Base-by-base conservation (phyloP, 2,113 vertebrate genomes). In the Anguilla japonica region DNA sequence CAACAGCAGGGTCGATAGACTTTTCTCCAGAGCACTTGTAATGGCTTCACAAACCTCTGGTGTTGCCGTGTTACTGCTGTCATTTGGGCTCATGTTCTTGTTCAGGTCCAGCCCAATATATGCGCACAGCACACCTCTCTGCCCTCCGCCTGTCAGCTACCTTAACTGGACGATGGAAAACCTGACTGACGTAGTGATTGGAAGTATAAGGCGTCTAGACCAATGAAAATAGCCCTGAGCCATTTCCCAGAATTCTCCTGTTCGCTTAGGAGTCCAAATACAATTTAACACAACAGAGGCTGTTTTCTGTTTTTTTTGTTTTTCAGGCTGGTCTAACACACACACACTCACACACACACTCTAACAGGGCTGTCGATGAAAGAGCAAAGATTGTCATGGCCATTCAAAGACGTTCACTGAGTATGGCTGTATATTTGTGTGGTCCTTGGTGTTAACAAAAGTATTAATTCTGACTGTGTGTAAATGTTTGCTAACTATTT, bases 391-490 rank as follows among this genome's bases (percentile, higher is more conserved):
- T 82, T 85, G 87, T 83, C 50, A 57, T 40, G 11, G 20, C 57
- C 46, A 83, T 80, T 20, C 87, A 79, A 80, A 85, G n/a, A 14
- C 13, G 40, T 2, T 22, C 46, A 85, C 43, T 56, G 46, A 78
- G 41, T 29, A 26, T 29, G 41, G 67, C 22, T 85, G n/a, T 67
- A 22, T 85, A 83, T 22, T 56, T 46, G 41, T 86, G 82, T 83
- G 78, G 57, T 79, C 84, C 29, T 83, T 84, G 81, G 43, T 86
- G 87, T 89, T 60, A 57, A 80, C 14, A 87, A 1, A 56, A 87
- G 88, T 89, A 79, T 89, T 89, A 40, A 4, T 86, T 82, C 80
- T 83, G 9, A 82, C 13, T 80, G 82, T 87, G 81, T 86, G 83
- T 88, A 84, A 63, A 82, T 84, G 40, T 88, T 84, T 84, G 83